These are phyloP conservation scores for Euzophera pinguis DNA, from an alignment of 2,888 invertebrate genomes.

Conservation along the genomic window DNA sequence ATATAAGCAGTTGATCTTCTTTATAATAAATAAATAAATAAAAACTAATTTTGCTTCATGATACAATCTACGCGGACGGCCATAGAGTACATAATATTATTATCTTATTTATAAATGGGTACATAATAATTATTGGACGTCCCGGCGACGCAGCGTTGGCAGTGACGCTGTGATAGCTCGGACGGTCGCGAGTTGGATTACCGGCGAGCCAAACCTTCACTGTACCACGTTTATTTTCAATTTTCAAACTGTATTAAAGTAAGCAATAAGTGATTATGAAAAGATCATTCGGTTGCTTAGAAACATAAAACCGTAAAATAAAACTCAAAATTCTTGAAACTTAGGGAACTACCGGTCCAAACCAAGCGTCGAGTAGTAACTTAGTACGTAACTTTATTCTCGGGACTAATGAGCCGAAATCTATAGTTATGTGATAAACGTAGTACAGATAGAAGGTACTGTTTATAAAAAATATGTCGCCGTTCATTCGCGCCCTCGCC, in stretches of 20 bases:
- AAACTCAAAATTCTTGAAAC: too few species aligned
- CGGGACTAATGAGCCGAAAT: too few species aligned
- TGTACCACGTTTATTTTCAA: neutral
- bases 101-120: neutral
- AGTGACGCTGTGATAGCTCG: neutral
- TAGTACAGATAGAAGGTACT: neutral
- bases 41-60: neutral
- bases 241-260: too few species aligned
- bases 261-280: too few species aligned
- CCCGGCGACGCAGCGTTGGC: neutral
- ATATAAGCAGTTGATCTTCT: too few species aligned
- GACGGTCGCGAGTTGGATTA: neutral
- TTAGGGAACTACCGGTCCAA: too few species aligned
- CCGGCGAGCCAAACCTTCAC: neutral
- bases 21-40: neutral
- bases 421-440: neutral
- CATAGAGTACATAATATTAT: too few species aligned
- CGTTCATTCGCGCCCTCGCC: conserved; percentile 17
- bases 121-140: conserved; percentile 1
- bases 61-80: neutral
- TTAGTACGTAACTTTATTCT: too few species aligned
- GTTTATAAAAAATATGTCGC: neutral
- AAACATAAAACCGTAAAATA: too few species aligned
- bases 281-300: too few species aligned
- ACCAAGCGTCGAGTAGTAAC: too few species aligned